A percentile compares a stretch with the other conserved stretches of the same genome.
phyloP scores from a whole-genome alignment of 2,797 vertebrate genomes.

The Hydrolagus colliei region DNA sequence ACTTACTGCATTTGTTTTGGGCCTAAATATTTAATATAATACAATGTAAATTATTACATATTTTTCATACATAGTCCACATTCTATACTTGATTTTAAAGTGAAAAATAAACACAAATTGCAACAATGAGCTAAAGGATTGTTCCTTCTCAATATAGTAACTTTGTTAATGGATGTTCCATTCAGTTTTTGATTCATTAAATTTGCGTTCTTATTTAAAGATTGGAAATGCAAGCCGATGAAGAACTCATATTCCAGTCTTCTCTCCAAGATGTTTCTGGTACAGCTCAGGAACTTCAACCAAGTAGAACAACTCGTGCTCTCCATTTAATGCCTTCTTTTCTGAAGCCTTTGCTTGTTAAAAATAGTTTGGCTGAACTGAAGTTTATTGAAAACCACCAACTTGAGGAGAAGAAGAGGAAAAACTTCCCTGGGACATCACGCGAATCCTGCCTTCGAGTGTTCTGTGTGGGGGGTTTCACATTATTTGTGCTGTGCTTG shows the following conservation, averaged over 20 bases:
- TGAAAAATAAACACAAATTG: too few relatives aligned
- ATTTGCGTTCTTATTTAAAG: background rate
- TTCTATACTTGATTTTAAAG: too few relatives aligned
- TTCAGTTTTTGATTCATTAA: background rate
- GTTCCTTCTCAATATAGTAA: too few relatives aligned
- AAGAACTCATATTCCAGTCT: background rate
- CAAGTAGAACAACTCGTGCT: background rate
- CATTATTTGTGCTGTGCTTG: background rate
- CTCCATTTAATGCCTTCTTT: background rate
- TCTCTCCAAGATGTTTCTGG: background rate
- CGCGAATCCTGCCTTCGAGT: background rate
- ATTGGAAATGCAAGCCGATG: slow-evolving; percentile 1
- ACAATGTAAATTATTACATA: too few relatives aligned
- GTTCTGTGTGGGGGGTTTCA: background rate
- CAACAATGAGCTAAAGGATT: too few relatives aligned
- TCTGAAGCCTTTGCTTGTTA: background rate
- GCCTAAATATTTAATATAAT: too few relatives aligned
- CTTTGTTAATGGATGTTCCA: too few relatives aligned
- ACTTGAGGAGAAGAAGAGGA: background rate
- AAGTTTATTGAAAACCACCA: background rate
- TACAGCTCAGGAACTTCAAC: background rate
- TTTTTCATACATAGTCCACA: too few relatives aligned
- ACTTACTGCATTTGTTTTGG: too few relatives aligned
- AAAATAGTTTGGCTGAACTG: background rate
- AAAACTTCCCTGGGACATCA: background rate